Percentiles rank a stretch among this genome's conserved stretches.
Evolutionary conservation across 2,797 vertebrate genomes (phyloP).

Genomic region (Dermochelys coriacea): DNA sequence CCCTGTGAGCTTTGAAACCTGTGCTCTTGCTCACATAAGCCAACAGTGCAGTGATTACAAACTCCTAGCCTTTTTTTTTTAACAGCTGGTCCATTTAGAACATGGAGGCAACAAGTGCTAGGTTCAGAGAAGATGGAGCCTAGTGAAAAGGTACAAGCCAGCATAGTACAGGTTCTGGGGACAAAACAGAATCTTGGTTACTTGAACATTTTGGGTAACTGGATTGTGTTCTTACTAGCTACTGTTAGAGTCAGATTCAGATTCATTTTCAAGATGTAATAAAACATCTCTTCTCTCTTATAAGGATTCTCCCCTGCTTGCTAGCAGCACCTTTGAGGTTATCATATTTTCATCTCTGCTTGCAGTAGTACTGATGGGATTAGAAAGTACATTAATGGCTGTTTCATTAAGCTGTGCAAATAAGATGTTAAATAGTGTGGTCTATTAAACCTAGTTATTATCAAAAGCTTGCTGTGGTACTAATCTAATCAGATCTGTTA

Average conservation of each 20-base stretch:
- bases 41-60: neutral
- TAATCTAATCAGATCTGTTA: conserved; percentile 44
- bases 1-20: neutral
- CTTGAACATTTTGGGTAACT: neutral
- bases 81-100: neutral
- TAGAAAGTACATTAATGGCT: conserved; percentile 33
- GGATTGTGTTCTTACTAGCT: neutral
- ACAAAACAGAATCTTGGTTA: neutral
- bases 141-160: neutral
- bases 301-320: neutral
- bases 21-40: neutral
- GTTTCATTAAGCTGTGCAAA: conserved; percentile 49
- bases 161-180: neutral
- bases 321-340: neutral
- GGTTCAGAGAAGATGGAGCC: neutral
- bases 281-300: neutral
- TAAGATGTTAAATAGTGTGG: conserved; percentile 47
- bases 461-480: conserved; percentile 21
- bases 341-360: neutral
- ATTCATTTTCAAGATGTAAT: neutral
- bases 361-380: conserved; percentile 20
- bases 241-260: neutral
- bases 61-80: neutral
- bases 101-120: neutral
- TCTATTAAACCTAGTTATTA: conserved; percentile 43